Conservation (phyloP, 2,797 vertebrate genomes). For the Oreortyx pictus region DNA sequence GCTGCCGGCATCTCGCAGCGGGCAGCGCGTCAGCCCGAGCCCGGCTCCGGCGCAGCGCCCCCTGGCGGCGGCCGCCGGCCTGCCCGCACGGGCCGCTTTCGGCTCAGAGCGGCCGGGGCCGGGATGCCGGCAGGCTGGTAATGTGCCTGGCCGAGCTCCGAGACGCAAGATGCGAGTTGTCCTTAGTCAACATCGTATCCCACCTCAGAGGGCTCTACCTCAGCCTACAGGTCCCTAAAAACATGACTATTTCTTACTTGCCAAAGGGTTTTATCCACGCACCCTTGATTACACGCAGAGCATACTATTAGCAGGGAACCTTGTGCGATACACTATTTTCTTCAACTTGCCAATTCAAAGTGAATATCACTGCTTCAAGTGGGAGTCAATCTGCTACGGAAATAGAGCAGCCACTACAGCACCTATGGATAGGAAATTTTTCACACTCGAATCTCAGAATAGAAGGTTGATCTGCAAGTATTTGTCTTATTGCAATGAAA, state of each 20-base stretch:
- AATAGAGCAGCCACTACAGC: not conserved
- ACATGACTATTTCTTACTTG: fast-evolving
- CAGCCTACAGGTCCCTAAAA: not conserved
- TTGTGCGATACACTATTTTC: not conserved
- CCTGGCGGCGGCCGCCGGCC: not conserved
- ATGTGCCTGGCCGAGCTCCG: fast-evolving
- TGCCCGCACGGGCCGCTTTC: too few relatives aligned
- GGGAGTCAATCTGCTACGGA: not conserved
- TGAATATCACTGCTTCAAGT: not conserved
- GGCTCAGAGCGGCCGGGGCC: too few relatives aligned
- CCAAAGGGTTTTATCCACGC: not conserved
- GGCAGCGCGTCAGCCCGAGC: not conserved
- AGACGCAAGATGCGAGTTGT: fast-evolving
- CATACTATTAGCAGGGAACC: not conserved
- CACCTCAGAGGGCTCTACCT: not conserved
- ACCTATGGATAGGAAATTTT: not conserved
- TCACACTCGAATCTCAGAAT: not conserved
- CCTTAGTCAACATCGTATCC: not conserved
- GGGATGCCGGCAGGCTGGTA: fast-evolving
- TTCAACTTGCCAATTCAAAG: not conserved
- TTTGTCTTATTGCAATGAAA: not conserved
- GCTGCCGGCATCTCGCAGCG: not conserved
- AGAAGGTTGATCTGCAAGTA: not conserved
- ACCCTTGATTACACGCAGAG: fast-evolving
- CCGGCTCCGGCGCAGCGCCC: too few relatives aligned